Base-by-base conservation (phyloP, 2,113 vertebrate species). In the Eulemur macaco region DNA sequence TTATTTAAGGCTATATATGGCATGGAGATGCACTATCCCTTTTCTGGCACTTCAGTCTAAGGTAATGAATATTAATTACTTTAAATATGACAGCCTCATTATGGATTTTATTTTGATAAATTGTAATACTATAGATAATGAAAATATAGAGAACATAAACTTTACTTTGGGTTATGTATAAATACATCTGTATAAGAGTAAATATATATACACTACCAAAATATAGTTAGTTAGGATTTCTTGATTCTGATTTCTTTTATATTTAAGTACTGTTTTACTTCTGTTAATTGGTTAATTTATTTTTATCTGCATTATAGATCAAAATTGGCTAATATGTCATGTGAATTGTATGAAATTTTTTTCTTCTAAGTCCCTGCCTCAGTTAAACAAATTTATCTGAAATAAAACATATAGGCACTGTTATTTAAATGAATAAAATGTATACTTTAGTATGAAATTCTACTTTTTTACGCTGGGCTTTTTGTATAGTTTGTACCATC, bases 1-100 rank as follows among this genome's bases (percentile, higher is more conserved):
- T 98, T 98, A 98, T 98, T 97, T 66, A 96, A 96, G 95, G 97
- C 98, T 99, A 96, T 54, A 0, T 98, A 69, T 97, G 92, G 95
- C 86, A 83, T 97, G 96, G 81, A 98, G 91, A 97, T 97, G 96
- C 96, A 97, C 88, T 98, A 96, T 98, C 96, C 98, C 97, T 98
- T 98, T 98, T 98, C 97, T 97, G 91, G 74, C 71, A 81, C 68
- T 98, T 98, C 97, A 97, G 95, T 98, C 96, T 98, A 95, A 94
- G 76, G 80, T 91, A 93, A 93, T 97, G 63, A 96, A 68, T 93
- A 92, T 69, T 97, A 97, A 95, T 97, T 45, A 68, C 89, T 91
- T 97, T 2, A 77, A 74, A 81, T 95, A n/a, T 77, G 54, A n/a
- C 25, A 58, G 29, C 11, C 18, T 71, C 34, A n/a, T 56, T 90